Evolutionary conservation across 2,888 invertebrate species (phyloP).

Genomic region (Orthosia gracilis): DNA sequence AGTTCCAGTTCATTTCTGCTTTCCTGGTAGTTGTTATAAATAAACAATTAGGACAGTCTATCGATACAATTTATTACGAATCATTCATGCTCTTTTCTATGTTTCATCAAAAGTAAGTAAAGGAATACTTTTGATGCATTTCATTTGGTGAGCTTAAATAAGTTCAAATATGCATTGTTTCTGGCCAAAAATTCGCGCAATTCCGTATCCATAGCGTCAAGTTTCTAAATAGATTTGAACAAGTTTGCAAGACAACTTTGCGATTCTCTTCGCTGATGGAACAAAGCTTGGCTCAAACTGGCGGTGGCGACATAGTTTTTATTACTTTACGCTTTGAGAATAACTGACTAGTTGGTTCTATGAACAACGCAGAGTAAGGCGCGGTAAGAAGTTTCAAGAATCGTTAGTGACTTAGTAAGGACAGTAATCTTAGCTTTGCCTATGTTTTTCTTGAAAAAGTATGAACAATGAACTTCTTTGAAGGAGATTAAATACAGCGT

Average conservation of each 20-base stretch:
- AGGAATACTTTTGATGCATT: too few species aligned
- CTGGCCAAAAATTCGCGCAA: not conserved
- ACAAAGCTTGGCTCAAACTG: slow-evolving; percentile 43
- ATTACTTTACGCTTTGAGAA: slow-evolving; percentile 36
- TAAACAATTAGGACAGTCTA: too few species aligned
- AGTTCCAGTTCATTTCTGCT: too few species aligned
- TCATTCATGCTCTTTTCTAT: too few species aligned
- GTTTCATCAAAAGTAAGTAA: too few species aligned
- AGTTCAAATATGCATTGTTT: too few species aligned
- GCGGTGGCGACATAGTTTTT: slow-evolving; percentile 45
- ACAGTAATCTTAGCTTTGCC: not conserved
- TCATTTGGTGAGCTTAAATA: too few species aligned
- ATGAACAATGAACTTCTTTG: not conserved
- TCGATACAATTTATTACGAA: too few species aligned
- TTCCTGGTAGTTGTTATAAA: too few species aligned
- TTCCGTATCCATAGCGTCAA: not conserved
- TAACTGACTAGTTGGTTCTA: slow-evolving; percentile 18
- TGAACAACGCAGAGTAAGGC: slow-evolving; percentile 1
- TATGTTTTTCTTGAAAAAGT: not conserved
- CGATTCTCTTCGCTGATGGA: slow-evolving; percentile 41
- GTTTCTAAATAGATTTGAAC: slow-evolving; percentile 44
- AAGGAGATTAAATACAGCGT: not conserved
- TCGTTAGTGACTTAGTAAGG: slow-evolving; percentile 9
- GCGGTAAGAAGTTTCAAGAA: slow-evolving; percentile 17
- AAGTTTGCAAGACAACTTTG: slow-evolving; percentile 32